These are phyloP conservation scores for Gymnocheta viridis DNA, from an alignment of 2,888 invertebrate species.

Conservation along the genomic window DNA sequence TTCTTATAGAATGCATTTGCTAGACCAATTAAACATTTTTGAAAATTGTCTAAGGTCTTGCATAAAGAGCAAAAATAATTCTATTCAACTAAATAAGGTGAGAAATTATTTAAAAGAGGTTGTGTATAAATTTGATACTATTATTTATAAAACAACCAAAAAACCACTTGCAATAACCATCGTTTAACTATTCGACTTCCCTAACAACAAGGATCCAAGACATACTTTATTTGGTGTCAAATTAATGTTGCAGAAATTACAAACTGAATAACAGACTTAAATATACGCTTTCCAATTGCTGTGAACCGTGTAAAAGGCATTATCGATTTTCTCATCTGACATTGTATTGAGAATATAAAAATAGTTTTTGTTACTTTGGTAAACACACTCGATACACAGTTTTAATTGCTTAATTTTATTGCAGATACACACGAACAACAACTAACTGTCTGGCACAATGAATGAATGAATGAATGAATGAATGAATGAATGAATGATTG, in stretches of 20 bases:
- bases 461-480: slow-evolving; percentile 1
- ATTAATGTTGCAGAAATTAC: background rate
- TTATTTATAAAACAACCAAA: too few species aligned
- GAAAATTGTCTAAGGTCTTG: too few species aligned
- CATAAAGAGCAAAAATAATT: too few species aligned
- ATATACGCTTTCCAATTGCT: background rate
- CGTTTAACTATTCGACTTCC: too few species aligned
- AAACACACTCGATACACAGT: slow-evolving; percentile 8
- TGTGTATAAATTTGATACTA: too few species aligned
- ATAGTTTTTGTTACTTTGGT: slow-evolving; percentile 31
- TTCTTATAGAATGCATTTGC: too few species aligned
- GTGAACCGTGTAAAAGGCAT: background rate
- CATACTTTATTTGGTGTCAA: too few species aligned
- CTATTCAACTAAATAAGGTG: too few species aligned
- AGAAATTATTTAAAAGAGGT: too few species aligned
- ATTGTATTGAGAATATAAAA: slow-evolving; percentile 18
- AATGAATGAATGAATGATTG: background rate
- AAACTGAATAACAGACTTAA: background rate
- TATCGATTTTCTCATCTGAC: slow-evolving; percentile 38
- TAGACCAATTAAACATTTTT: too few species aligned
- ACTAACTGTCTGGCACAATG: background rate
- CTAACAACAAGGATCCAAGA: too few species aligned
- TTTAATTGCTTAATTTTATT: slow-evolving; percentile 25
- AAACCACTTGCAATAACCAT: too few species aligned
- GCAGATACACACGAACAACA: background rate